phyloP scores from a whole-genome alignment of 2,888 invertebrate genomes.

The Eupithecia pulchellata region DNA sequence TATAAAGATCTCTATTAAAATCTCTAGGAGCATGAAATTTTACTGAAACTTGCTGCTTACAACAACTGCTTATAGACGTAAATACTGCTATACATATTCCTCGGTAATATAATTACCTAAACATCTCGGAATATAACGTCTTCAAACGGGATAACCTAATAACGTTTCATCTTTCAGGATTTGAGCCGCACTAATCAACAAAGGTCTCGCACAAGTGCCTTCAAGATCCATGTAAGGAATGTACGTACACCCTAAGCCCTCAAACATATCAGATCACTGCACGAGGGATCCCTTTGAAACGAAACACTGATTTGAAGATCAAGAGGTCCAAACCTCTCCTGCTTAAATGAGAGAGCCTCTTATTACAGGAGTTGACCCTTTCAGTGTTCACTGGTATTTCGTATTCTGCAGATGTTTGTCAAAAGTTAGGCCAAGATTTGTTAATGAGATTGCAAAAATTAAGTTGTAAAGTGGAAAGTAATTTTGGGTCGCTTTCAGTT shows the following conservation, averaged over 20 bases:
- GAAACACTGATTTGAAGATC: conserved; percentile 71
- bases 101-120: neutral
- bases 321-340: conserved; percentile 65
- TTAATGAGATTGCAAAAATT: conserved; percentile 44
- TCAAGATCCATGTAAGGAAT: conserved; percentile 30
- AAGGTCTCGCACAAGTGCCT: conserved; percentile 30
- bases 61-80: neutral
- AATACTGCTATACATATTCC: neutral
- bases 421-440: conserved; percentile 39
- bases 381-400: conserved; percentile 37
- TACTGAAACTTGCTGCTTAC: no score
- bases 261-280: conserved; percentile 61
- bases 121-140: conserved; percentile 3
- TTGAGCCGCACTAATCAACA: conserved; percentile 22
- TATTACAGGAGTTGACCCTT: conserved; percentile 56
- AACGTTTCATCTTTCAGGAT: conserved; percentile 7
- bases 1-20: neutral
- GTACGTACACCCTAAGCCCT: conserved; percentile 31
- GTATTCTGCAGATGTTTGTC: conserved; percentile 44
- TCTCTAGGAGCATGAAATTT: neutral
- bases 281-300: conserved; percentile 67
- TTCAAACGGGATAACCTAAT: conserved; percentile 15
- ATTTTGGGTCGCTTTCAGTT: conserved; percentile 18
- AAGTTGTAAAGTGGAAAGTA: conserved; percentile 29
- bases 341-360: conserved; percentile 55